Evolutionary conservation across 2,797 vertebrate species (phyloP), one percentile per base, ranked within the genome.

Genomic region (Syngnathus acus): DNA sequence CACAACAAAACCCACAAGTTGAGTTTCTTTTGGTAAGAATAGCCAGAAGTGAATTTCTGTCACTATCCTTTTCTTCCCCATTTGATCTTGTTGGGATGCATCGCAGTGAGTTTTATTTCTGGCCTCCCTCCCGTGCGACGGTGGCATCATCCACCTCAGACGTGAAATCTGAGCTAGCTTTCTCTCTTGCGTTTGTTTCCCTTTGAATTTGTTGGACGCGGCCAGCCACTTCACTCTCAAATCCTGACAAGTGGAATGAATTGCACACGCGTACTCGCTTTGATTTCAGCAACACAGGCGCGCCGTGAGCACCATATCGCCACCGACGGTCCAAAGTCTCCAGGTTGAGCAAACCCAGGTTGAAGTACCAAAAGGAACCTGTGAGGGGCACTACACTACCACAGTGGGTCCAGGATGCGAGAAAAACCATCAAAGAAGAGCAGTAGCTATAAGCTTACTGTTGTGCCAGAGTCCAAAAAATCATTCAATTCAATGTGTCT

Each of bases 131-230:
- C 26, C 83, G 73, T 79, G 78, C 83, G 86, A 72, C 60, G 79
- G 74, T 68, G 68, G 66, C 88, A 85, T 80, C 87, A 86, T 90
- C 88, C 88, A 77, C 78, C 82, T 73, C 76, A 86, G 82, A 79
- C 79, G 82, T 72, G 6, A 72, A 86, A 82, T 82, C 75, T 67
- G 72, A 83, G 74, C 70, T 66, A 77, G 81, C 72, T 40, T 67
- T 76, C 68, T 83, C 64, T 68, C 57, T 68, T 45, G 67, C 53
- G 68, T 45, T 62, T 21, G 68, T 45, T 62, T 21, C 23, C 13
- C 45, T 42, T 42, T 13, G n/a, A 9, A 10, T 21, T 8, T 9
- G 8, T 51, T 51, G 21, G 50, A n/a, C 39, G 42, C n/a, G n/a
- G n/a, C 8, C 59, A 14, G n/a, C 8, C 59, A 14, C 9, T 57